These are phyloP conservation scores for Pantherophis alleghaniensis DNA, from an alignment of 2,797 vertebrate species.

Conservation along the genomic window DNA sequence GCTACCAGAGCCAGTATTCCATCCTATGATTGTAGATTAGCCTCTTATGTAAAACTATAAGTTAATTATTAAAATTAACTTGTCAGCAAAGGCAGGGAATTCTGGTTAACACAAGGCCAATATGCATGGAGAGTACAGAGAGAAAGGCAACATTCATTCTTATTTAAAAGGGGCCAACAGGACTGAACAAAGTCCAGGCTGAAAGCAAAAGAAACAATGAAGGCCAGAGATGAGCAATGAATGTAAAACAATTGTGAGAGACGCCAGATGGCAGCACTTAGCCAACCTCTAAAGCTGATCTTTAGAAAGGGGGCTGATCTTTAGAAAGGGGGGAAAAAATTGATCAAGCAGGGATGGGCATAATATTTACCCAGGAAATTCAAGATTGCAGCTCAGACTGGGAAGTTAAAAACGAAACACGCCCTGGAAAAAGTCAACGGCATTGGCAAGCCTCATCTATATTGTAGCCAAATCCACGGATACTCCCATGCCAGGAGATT, in stretches of 20 bases:
- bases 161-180: not conserved
- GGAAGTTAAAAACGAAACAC: not conserved
- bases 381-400: not conserved
- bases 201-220: not conserved
- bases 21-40: not conserved
- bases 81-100: not conserved
- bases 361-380: not conserved
- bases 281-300: not conserved
- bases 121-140: not conserved
- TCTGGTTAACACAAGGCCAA: not conserved
- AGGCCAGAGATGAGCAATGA: not conserved
- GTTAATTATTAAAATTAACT: not conserved
- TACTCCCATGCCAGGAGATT: not conserved
- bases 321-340: not conserved
- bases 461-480: not conserved
- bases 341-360: not conserved
- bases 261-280: not conserved
- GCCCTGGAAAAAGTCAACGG: not conserved
- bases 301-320: not conserved
- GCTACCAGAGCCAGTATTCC: not conserved
- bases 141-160: not conserved
- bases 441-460: not conserved
- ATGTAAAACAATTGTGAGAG: not conserved
- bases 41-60: not conserved
- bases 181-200: not conserved